A percentile compares a stretch with the other conserved stretches of the same genome.
Evolutionary conservation across 2,113 vertebrate species (phyloP).

Genomic region (Himantopus leucocephalus): DNA sequence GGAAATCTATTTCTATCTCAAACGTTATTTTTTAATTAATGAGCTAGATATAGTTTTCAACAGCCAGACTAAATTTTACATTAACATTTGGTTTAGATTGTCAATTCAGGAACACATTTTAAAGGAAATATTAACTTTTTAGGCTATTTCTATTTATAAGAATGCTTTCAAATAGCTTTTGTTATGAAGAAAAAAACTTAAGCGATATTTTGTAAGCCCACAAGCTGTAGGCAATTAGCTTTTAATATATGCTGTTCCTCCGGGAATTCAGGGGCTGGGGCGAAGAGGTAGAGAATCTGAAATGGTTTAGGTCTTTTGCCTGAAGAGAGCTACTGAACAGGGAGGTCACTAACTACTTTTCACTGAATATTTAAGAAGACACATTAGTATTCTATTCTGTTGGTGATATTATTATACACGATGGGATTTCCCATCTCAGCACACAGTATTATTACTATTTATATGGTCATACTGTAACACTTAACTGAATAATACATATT

Average conservation of each 20-base stretch:
- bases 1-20: neutral
- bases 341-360: neutral
- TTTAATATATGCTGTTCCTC: neutral
- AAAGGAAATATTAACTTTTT: neutral
- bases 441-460: neutral
- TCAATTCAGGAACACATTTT: neutral
- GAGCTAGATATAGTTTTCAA: neutral
- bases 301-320: neutral
- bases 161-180: slow-evolving; percentile 36
- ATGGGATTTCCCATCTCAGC: slow-evolving; percentile 12
- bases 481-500: slow-evolving; percentile 9
- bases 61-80: neutral
- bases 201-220: slow-evolving; percentile 16
- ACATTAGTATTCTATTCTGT: neutral
- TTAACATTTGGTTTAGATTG: neutral
- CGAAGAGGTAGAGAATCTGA: neutral
- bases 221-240: slow-evolving; percentile 16
- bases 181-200: neutral
- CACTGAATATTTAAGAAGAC: neutral
- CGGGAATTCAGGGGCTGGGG: neutral
- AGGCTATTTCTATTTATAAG: slow-evolving; percentile 16
- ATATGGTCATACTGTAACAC: neutral
- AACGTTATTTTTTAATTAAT: neutral
- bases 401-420: neutral
- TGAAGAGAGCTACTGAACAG: neutral